Conservation (phyloP, 2,888 invertebrate species). For the Apamea epomidion region DNA sequence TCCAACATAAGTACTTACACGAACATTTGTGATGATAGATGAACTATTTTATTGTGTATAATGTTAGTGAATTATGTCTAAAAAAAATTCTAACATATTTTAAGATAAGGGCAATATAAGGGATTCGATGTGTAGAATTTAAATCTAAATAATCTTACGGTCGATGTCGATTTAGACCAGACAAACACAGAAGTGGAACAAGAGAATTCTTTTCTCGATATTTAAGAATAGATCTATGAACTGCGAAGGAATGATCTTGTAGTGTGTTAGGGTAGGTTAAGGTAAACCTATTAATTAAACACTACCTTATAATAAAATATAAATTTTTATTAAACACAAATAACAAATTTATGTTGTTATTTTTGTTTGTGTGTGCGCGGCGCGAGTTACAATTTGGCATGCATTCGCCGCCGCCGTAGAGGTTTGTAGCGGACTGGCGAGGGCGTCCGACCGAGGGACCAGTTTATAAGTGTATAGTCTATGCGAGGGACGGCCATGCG, state of each 20-base stretch:
- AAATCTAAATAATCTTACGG: neutral
- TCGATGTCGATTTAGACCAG: neutral
- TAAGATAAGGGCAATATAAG: neutral
- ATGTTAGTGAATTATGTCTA: neutral
- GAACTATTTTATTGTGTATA: slow-evolving; percentile 8
- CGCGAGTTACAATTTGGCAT: too few species aligned
- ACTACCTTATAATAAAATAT: too few species aligned
- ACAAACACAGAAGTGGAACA: neutral
- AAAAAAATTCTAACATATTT: neutral
- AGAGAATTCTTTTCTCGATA: neutral
- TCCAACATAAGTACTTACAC: slow-evolving; percentile 5
- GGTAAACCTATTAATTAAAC: too few species aligned
- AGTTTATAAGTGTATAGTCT: too few species aligned
- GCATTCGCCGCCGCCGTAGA: too few species aligned
- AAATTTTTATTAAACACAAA: too few species aligned
- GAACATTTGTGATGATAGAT: slow-evolving; percentile 13
- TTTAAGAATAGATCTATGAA: neutral
- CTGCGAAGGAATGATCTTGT: neutral
- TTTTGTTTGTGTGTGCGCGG: too few species aligned
- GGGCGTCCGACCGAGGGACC: too few species aligned
- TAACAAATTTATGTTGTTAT: too few species aligned
- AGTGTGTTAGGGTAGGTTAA: too few species aligned
- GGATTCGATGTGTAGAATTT: neutral
- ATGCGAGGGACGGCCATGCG: too few species aligned
- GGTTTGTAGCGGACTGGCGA: too few species aligned